Evolutionary conservation across 1,140 invertebrate genomes (phyloP), one percentile per base, ranked within the genome.

Genomic region (Pseudomyrmex cubaensis): DNA sequence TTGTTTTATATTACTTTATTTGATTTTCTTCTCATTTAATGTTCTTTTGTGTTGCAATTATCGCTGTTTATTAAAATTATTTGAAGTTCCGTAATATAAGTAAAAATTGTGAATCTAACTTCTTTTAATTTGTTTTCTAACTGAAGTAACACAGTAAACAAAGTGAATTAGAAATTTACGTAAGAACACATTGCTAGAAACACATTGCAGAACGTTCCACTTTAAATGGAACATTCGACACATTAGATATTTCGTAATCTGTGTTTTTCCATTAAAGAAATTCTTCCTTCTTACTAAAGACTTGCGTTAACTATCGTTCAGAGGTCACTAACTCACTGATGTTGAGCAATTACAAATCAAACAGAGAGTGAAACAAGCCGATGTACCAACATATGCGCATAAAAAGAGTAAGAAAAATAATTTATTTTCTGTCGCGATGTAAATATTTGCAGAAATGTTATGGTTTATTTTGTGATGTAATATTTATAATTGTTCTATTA

Each of bases 241-340:
- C 13, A 64, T 64, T 44, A 12, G 10, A 64, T 12, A 63, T 44
- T 62, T 25, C 20, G 20, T 59, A 59, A 59, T 59, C 8, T 10
- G n/a, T 59, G 0, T 15, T 76, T 76, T 50, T 76, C 25, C 17
- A 13, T 54, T 76, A 52, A 20, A 76, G 25, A 35, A 35, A 35
- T 35, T 35, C 35, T 20, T 44, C 56, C n/a, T 66, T 35, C 17
- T n/a, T 25, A 75, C 44, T 22, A 52, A 76, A 3, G 13, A 3
- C 35, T 13, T n/a, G 12, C 25, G 50, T n/a, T 10, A 64, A 52
- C 64, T 25, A 20, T 62, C 9, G 56, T 62, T 67, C 20, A 63
- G 0, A 13, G 13, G 17, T 75, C 73, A 48, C 63, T 66, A 76
- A 13, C 20, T 63, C 20, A 35, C 54, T 17, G 13, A 54, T 76